Evolutionary conservation across 2,888 invertebrate genomes (phyloP).

Genomic region (Chrysodeixis includens): DNA sequence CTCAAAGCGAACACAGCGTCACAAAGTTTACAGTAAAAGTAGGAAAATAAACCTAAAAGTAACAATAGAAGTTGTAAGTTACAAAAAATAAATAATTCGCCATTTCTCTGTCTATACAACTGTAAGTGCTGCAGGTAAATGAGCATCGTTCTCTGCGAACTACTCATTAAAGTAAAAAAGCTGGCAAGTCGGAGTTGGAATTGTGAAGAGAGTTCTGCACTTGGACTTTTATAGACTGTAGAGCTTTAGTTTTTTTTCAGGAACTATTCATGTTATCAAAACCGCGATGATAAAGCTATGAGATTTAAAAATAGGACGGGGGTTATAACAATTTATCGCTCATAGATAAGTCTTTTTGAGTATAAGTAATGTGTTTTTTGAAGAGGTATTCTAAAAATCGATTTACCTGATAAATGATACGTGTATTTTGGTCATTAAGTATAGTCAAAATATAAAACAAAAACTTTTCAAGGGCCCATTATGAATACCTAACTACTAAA

Average conservation of each 20-base stretch:
- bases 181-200: constrained; percentile 1
- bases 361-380: too few species aligned
- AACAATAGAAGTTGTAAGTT: constrained; percentile 10
- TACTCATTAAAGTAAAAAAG: constrained; percentile 39
- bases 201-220: constrained; percentile 10
- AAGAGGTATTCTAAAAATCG: too few species aligned
- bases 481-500: too few species aligned
- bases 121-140: constrained; percentile 23
- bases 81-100: constrained; percentile 22
- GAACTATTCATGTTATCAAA: too few species aligned
- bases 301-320: too few species aligned
- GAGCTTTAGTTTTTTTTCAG: neutral
- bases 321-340: too few species aligned
- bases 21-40: constrained; percentile 2
- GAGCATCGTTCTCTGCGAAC: constrained; percentile 26
- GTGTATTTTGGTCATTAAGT: too few species aligned
- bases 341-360: too few species aligned
- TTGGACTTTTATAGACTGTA: neutral
- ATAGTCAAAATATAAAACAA: too few species aligned
- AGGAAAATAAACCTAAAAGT: neutral
- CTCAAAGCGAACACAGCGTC: constrained; percentile 2
- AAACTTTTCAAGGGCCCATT: too few species aligned
- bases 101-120: constrained; percentile 18
- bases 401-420: too few species aligned
- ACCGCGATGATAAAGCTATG: too few species aligned